Conservation (phyloP, 2,888 invertebrate genomes). For the Itoplectis maculator region DNA sequence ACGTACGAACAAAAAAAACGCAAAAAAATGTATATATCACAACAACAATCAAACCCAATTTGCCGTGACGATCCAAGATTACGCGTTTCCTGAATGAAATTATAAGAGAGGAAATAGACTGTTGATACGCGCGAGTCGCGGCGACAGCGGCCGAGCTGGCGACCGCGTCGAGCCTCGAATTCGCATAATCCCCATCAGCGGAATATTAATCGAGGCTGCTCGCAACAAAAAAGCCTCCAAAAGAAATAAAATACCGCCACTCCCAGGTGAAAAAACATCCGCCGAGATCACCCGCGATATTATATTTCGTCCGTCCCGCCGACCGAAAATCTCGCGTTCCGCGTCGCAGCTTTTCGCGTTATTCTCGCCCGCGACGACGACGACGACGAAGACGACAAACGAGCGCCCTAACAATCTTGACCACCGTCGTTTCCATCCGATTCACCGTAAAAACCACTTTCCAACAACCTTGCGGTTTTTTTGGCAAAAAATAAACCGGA, state of each 20-base stretch:
- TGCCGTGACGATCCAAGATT: constrained; percentile 56
- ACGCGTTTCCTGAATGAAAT: constrained; percentile 65
- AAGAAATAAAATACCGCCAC: neutral
- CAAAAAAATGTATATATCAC: constrained; percentile 11
- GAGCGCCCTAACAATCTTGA: neutral
- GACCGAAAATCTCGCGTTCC: neutral
- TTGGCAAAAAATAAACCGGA: too few relatives aligned
- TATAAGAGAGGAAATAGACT: constrained; percentile 59
- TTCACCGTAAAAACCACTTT: too few relatives aligned
- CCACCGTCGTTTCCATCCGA: too few relatives aligned
- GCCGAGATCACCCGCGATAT: neutral
- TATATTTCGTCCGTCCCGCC: neutral
- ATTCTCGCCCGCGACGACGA: neutral
- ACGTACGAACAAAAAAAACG: neutral
- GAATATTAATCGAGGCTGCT: constrained; percentile 33
- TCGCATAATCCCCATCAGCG: constrained; percentile 11
- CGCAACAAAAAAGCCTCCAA: neutral
- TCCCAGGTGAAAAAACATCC: neutral
- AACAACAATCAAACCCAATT: constrained; percentile 61
- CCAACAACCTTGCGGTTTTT: too few relatives aligned
- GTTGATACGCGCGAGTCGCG: constrained; percentile 58
- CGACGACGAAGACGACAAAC: too few relatives aligned
- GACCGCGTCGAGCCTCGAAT: constrained; percentile 6
- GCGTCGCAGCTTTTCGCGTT: neutral
- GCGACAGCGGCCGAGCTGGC: neutral